Evolutionary conservation across 2,888 invertebrate genomes (phyloP), one percentile per base, ranked within the genome.

Genomic region (Andrena flavipes): DNA sequence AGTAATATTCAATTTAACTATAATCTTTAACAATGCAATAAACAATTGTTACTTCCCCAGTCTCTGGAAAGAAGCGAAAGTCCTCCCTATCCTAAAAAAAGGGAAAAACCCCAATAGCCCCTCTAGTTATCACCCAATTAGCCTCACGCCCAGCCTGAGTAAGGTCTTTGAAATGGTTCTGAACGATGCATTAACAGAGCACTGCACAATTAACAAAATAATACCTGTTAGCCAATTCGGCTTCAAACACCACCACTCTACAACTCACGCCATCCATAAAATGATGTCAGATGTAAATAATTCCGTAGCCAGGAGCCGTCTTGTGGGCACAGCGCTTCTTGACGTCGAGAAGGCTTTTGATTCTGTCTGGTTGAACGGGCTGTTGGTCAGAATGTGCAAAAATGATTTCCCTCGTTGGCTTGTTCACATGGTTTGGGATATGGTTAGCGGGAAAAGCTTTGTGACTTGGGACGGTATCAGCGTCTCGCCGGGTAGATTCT

Each of bases 41-140:
- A 49, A 49, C 16, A 16, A 6, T 1, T n/a, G 16, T 6, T 49
- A 49, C 8, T 84, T 68, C 10, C 85, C 80, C 4, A 23, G 6
- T 0, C 0, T 7, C 0, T 85, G 82, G 80, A 85, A 85, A 59
- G 72, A 65, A 51, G 83, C 85, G 2, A 84, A 74, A 62, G 63
- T 79, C 1, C 29, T 83, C 0, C n/a, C 84, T 10, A 48, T 85
- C 10, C 13, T 62, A 13, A 84, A 84, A 0, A n/a, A n/a, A n/a
- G n/a, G n/a, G n/a, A n/a, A n/a, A n/a, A n/a, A n/a, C n/a, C n/a
- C n/a, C n/a, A n/a, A n/a, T 1, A 13, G 23, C 2, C 48, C 64
- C 0, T 1, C 20, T 0, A 85, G 59, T 8, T 82, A 73, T 23
- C 51, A 78, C 3, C 85, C 78, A 0, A 85, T 82, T 1, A 82